Percentiles rank a stretch among this genome's conserved stretches.
Conservation (phyloP, 2,113 vertebrate genomes). For the Esox niger region DNA sequence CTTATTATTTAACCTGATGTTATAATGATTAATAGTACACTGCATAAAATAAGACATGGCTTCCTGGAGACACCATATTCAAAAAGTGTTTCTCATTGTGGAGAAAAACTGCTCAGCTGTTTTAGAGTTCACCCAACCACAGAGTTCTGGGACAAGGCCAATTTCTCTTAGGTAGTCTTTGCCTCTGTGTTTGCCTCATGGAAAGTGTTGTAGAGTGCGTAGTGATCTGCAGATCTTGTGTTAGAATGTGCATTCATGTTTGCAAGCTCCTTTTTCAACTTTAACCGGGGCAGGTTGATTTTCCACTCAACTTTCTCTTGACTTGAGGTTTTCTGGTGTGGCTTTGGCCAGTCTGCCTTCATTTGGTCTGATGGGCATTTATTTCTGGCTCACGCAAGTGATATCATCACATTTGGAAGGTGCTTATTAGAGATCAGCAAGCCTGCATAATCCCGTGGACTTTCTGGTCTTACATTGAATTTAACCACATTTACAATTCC, state of each 20-base stretch:
- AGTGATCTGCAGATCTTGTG: slow-evolving; percentile 1
- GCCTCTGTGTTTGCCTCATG: not conserved
- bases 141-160: slow-evolving; percentile 6
- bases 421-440: slow-evolving; percentile 13
- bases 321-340: slow-evolving; percentile 3
- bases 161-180: slow-evolving; percentile 5
- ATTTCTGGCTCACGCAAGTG: not conserved
- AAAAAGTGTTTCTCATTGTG: too few species aligned
- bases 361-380: slow-evolving; percentile 7
- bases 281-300: slow-evolving; percentile 5
- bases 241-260: not conserved
- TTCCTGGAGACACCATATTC: too few species aligned
- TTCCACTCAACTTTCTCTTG: not conserved
- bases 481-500: not conserved
- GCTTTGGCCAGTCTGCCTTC: not conserved
- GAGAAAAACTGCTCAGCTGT: not conserved
- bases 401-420: slow-evolving; percentile 20
- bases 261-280: not conserved
- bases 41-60: too few species aligned
- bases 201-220: slow-evolving; percentile 7
- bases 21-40: too few species aligned
- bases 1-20: too few species aligned
- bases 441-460: slow-evolving; percentile 18
- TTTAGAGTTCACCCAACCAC: slow-evolving; percentile 5
- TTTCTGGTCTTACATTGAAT: slow-evolving; percentile 4